Evolutionary conservation across 2,888 invertebrate species (phyloP).

Genomic region (Sturmia bella): DNA sequence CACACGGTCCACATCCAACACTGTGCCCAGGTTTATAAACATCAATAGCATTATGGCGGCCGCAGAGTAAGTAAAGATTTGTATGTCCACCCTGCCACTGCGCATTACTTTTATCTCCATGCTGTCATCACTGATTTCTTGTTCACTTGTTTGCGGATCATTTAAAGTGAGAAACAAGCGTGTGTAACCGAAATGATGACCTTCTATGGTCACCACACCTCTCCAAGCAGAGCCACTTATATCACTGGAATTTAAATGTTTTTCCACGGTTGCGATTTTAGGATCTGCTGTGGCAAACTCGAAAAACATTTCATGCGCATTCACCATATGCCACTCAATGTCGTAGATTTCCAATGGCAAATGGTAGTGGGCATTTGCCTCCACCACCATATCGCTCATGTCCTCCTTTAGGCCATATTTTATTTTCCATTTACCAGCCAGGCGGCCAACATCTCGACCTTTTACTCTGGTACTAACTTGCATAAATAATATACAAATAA

Average conservation of each 20-base stretch:
- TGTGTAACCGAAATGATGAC: conserved; percentile 71
- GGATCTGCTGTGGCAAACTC: conserved; percentile 57
- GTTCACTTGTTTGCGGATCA: conserved; percentile 7
- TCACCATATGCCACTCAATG: conserved; percentile 52
- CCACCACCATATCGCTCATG: conserved; percentile 35
- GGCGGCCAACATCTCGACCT: conserved; percentile 65
- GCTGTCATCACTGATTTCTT: conserved; percentile 53
- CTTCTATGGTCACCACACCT: conserved; percentile 68
- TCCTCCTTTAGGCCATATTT: conserved; percentile 56
- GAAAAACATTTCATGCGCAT: conserved; percentile 65
- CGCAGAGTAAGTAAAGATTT: conserved; percentile 87
- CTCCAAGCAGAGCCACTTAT: conserved; percentile 61
- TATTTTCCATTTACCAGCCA: conserved; percentile 73
- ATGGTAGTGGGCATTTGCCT: conserved; percentile 15
- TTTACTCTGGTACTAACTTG: not conserved
- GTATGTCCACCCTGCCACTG: conserved; percentile 81
- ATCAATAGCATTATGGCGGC: conserved; percentile 88
- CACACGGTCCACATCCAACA: conserved; percentile 88
- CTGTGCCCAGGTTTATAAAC: conserved; percentile 93
- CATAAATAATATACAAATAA: conserved; percentile 1
- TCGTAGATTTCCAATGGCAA: conserved; percentile 70
- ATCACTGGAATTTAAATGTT: conserved; percentile 49
- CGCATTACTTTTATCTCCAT: conserved; percentile 70
- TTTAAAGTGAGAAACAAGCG: conserved; percentile 68
- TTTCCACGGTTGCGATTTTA: conserved; percentile 54